Base-by-base conservation (phyloP, 2,888 invertebrate species). In the Epirrhoe tristata region DNA sequence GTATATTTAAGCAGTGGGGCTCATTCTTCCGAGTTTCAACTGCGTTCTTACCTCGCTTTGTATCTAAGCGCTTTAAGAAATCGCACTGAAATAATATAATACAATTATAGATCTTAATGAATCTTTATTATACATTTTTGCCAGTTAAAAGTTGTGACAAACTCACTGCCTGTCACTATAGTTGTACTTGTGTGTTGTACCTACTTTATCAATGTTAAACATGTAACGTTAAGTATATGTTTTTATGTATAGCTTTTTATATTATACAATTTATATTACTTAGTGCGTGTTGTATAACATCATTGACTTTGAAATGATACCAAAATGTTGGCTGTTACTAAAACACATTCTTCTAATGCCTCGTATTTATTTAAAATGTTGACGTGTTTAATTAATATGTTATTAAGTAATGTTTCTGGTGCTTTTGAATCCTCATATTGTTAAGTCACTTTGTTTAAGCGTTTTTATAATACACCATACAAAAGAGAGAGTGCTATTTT, bases 31-130 rank as follows among this genome's bases (percentile, higher is more conserved):
- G 16, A 50, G 51, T 61, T 60, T 48, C 31, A 56, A 32, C 14
- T 65, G 46, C 14, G 55, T n/a, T 65, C 58, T n/a, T 69, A 73
- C 71, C 68, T 73, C 73, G 73, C 71, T 70, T 73, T 52, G 66
- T 69, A 68, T 70, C 59, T 48, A 52, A 24, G 51, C 57, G 56
- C 63, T 63, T 63, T 63, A 67, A 67, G 24, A 36, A 48, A 50
- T 52, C 66, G 57, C 61, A 66, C 66, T 52, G 39, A 66, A 57
- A 48, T 54, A 52, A 17, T 65, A 54, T 34, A 52, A 57, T 39
- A 17, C 39, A 51, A 16, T 57, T 50, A 51, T 57, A 39, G 4
- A 10, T 34, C 34, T 58, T 31, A 55, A 31, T 36, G 17, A 31
- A 32, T 43, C 32, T 39, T 43, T 63, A 34, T 52, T 58, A 67